Conservation (phyloP, 2,113 vertebrate species). For the Chloroceryle aenea region DNA sequence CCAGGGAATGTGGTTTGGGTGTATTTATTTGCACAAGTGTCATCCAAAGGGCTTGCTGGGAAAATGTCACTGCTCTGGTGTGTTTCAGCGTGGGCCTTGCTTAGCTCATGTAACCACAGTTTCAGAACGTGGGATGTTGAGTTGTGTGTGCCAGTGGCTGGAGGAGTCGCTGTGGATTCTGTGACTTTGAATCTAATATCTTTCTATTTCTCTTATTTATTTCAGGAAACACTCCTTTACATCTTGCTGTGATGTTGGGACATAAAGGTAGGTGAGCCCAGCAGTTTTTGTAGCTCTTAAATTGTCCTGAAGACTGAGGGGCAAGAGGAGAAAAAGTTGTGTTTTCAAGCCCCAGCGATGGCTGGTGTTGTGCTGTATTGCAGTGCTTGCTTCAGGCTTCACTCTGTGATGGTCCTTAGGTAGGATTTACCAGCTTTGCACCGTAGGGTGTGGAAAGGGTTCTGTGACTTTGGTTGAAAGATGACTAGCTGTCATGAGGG, state of each 20-base stretch:
- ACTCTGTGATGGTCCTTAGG: neutral
- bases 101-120: neutral
- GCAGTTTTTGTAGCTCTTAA: neutral
- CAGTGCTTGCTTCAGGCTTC: neutral
- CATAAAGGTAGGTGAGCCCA: conserved; percentile 90
- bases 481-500: neutral
- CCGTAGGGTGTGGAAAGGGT: neutral
- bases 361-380: neutral
- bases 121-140: fast-evolving
- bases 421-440: neutral
- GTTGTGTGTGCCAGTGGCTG: neutral
- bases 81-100: neutral
- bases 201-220: conserved; percentile 32
- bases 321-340: neutral
- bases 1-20: neutral
- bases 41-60: neutral
- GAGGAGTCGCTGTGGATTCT: neutral
- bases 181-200: neutral
- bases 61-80: neutral
- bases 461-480: neutral
- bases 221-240: conserved; percentile 96
- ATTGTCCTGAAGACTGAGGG: neutral
- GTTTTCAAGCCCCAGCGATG: neutral
- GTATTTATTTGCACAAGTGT: neutral
- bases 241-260: conserved; percentile 98